phyloP scores from a whole-genome alignment of 2,888 invertebrate genomes.

The Mesorhabditis spiculigera region DNA sequence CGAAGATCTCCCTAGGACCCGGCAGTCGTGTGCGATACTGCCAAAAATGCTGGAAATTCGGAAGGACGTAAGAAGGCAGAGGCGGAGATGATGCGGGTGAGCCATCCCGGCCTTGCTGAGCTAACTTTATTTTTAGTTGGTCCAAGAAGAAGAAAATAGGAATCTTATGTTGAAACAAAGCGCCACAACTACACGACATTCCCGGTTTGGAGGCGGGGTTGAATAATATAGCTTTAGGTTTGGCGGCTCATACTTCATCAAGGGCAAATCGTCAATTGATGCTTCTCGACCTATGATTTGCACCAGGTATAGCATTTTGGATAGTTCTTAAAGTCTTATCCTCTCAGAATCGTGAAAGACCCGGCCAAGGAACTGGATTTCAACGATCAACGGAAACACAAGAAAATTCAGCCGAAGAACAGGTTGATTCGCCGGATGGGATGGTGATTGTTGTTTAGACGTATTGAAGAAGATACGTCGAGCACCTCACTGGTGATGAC shows the following conservation, averaged over 20 bases:
- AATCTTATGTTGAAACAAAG: constrained; percentile 12
- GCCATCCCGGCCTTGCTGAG: not conserved
- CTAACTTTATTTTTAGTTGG: not conserved
- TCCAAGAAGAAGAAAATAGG: constrained; percentile 24
- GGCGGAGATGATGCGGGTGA: constrained; percentile 23
- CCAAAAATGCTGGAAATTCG: constrained; percentile 9
- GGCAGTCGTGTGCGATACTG: constrained; percentile 15
- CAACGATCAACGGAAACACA: constrained; percentile 58
- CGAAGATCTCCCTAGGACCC: constrained; percentile 15
- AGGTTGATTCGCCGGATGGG: constrained; percentile 64
- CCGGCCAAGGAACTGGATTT: constrained; percentile 26
- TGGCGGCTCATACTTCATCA: constrained; percentile 85
- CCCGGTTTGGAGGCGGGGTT: constrained; percentile 10
- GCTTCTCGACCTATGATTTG: not conserved
- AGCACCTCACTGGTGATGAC: not conserved
- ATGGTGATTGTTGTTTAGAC: constrained; percentile 1
- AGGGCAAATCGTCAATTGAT: constrained; percentile 69
- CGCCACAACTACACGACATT: constrained; percentile 14
- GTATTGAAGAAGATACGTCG: not conserved
- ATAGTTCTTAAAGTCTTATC: constrained; percentile 10
- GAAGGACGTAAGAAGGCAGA: constrained; percentile 34
- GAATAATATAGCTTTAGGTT: constrained; percentile 66
- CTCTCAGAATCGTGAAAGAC: constrained; percentile 28
- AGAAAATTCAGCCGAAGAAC: constrained; percentile 74
- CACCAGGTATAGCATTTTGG: not conserved